Evolutionary conservation across 2,113 vertebrate species (phyloP), one percentile per base, ranked within the genome.

Genomic region (Globicephala melas): DNA sequence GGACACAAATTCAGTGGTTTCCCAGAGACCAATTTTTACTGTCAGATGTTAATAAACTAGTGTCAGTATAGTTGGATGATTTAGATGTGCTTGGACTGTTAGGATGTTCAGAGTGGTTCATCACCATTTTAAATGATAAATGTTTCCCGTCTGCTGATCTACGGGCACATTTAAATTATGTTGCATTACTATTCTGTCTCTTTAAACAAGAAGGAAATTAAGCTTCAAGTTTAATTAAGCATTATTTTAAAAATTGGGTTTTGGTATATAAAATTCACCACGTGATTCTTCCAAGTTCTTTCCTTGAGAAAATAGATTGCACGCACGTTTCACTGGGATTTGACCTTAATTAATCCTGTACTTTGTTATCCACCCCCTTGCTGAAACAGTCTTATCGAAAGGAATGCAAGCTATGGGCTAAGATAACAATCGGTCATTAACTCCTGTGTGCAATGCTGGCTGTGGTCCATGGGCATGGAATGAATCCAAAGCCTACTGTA

Each of bases 281-380:
- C 70, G 79, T 94, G 95, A 91, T 96, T 94, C 96, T 95, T 36
- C 55, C 89, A 97, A 62, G 74, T 95, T 97, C 31, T 83, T 92
- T 91, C 71, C 79, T 96, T 85, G 93, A 63, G 89, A 98, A 98
- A 98, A 96, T 87, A 98, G 97, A 97, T 97, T 95, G 86, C 60
- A 94, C 0, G 86, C 60, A 94, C 0, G 85, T 87, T 96, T 98
- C 89, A 97, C 10, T 96, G 87, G 85, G 81, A 93, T 96, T 97
- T 98, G 96, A 97, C 82, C 94, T 97, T 94, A 98, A 95, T 95
- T 98, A 98, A 98, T 98, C 97, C 89, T 97, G 67, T 81, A 84
- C 58, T 91, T 97, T 97, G 96, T 97, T 92, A 97, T 97, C 93
- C 38, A 95, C 47, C 63, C 82, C 47, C 74, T 97, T 97, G 60